phyloP scores from a whole-genome alignment of 2,797 vertebrate species.

The Lepidocolaptes lacrymiger region DNA sequence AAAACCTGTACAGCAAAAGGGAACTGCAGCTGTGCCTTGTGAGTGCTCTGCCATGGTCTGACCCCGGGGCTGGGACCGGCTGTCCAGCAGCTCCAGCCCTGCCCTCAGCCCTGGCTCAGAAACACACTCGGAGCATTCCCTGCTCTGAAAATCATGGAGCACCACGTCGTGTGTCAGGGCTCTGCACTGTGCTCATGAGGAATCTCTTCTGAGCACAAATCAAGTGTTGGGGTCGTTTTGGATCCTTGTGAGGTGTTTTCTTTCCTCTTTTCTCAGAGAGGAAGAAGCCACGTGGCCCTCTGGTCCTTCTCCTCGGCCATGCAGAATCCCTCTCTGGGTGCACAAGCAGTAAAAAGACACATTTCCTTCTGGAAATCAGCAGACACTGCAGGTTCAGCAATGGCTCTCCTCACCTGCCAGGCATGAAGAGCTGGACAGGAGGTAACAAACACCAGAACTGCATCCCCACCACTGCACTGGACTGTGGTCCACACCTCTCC shows the following conservation, averaged over 20 bases:
- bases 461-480: neutral
- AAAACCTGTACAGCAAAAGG: slow-evolving; percentile 42
- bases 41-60: neutral
- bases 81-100: neutral
- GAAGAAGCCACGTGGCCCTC: neutral
- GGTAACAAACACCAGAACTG: neutral
- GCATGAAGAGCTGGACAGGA: neutral
- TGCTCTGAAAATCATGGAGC: neutral
- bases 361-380: neutral
- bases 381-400: neutral
- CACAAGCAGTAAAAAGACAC: neutral
- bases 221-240: neutral
- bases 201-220: neutral
- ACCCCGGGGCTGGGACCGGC: neutral
- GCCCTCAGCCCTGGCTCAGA: neutral
- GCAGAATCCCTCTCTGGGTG: neutral
- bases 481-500: neutral
- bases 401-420: neutral
- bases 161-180: neutral
- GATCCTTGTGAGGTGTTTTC: neutral
- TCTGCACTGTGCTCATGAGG: neutral
- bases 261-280: neutral
- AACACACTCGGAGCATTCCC: neutral
- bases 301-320: neutral
- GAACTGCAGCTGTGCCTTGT: neutral